Evolutionary conservation across 2,113 vertebrate genomes (phyloP), one percentile per base, ranked within the genome.

Genomic region (Coptodon rendalli): DNA sequence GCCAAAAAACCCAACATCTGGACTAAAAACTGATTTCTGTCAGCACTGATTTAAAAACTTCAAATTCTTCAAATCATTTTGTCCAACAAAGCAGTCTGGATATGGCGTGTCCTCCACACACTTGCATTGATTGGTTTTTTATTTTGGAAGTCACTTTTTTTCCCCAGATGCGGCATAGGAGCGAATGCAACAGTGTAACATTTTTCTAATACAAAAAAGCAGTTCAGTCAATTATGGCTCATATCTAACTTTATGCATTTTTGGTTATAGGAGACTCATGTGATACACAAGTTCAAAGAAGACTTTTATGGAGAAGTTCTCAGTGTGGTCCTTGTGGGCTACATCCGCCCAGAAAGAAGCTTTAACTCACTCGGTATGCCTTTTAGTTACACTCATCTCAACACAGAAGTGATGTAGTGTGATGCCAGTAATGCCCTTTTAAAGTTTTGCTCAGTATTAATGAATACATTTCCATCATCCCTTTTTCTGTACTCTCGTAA

Each of bases 221-320:
- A 2, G 10, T 66, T 61, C 27, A 24, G 17, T 31, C 16, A 31
- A 12, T 78, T 78, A 48, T 78, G 52, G 14, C 5, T 66, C 6
- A 52, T 31, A 1, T 48, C 43, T 40, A 19, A 68, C 40, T 73
- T 43, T 3, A 78, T 52, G 13, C 80, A 6, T 56, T 57, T 43
- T 40, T 91, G 45, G 2, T 83, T 89, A 2, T 57, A 99, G 98
- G 99, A 99, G 96, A 97, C 98, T 0, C 98, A 99, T 84, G 96
- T 99, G 89, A 99, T 99, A 83, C 98, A 99, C 91, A 97, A 94
- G 11, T 99, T 98, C 93, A 97, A 98, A 88, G 97, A 99, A 31
- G 98, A 99, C 93, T 99, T 99, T 63, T 99, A 99, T 38, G 98
- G 97, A 17, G 97, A 99, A 93, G 95, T 96, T 63, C 97, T 99